A percentile compares a stretch with the other conserved stretches of the same genome.
Conservation (phyloP, 2,888 invertebrate species). For the Drosophila meridiana region DNA sequence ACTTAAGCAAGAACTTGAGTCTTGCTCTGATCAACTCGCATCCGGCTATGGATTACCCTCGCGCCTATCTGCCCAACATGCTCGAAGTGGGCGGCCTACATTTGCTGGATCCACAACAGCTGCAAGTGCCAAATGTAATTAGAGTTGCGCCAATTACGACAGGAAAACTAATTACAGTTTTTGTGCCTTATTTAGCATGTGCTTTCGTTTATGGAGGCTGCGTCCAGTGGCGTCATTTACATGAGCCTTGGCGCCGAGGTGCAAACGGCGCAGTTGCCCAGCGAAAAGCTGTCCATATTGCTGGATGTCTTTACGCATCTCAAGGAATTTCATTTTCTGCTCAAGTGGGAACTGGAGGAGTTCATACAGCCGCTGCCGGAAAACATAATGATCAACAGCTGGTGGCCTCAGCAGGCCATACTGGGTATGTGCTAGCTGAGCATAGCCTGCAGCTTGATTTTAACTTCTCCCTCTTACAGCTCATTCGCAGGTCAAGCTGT, state of each 20-base stretch:
- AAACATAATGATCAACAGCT: slow-evolving; percentile 84
- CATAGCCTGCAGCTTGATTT: not conserved
- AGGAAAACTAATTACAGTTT: not conserved
- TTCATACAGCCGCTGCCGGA: slow-evolving; percentile 76
- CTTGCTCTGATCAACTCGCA: slow-evolving; percentile 84
- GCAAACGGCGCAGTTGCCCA: slow-evolving; percentile 80
- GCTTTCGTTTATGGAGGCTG: slow-evolving; percentile 82
- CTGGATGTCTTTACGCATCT: slow-evolving; percentile 80
- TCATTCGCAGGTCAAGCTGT: slow-evolving; percentile 86
- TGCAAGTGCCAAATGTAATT: slow-evolving; percentile 74
- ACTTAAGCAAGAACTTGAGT: slow-evolving; percentile 83
- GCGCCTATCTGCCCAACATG: slow-evolving; percentile 84
- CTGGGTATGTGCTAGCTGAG: slow-evolving; percentile 66
- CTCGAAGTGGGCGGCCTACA: slow-evolving; percentile 83
- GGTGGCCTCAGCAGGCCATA: slow-evolving; percentile 84
- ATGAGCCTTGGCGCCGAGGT: slow-evolving; percentile 85
- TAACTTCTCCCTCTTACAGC: slow-evolving; percentile 73
- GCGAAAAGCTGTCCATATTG: slow-evolving; percentile 80
- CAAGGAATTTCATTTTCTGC: slow-evolving; percentile 83
- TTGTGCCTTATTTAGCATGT: slow-evolving; percentile 67
- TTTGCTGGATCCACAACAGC: slow-evolving; percentile 49
- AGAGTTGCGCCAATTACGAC: not conserved
- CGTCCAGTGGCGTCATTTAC: slow-evolving; percentile 84
- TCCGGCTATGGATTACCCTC: slow-evolving; percentile 83
- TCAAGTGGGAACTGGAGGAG: slow-evolving; percentile 86